Percentiles rank a stretch among this genome's conserved stretches.
Conservation (phyloP, 2,113 vertebrate genomes). For the Hippolais icterina region DNA sequence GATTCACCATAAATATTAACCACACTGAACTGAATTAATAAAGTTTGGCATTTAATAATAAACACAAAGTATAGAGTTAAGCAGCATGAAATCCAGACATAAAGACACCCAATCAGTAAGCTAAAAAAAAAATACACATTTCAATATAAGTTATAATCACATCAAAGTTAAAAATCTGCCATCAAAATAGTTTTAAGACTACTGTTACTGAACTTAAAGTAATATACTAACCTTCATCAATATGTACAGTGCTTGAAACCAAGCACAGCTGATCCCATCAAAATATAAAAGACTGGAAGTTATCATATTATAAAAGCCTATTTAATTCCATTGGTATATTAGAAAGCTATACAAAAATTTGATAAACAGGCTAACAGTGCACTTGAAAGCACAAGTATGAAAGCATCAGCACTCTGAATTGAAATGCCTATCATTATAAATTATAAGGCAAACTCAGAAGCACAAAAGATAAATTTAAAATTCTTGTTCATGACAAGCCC, state of each 20-base stretch:
- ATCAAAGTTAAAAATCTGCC: neutral
- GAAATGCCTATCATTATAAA: neutral
- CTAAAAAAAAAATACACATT: neutral
- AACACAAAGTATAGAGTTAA: neutral
- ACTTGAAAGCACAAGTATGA: neutral
- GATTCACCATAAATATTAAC: neutral
- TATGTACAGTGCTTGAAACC: neutral
- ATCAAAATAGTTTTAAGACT: neutral
- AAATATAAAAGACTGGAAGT: neutral
- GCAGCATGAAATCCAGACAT: neutral
- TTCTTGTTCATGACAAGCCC: neutral
- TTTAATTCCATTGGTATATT: neutral
- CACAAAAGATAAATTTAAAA: neutral
- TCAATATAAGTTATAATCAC: conserved; percentile 10
- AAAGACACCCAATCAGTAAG: neutral
- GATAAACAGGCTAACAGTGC: neutral
- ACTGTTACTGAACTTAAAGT: neutral
- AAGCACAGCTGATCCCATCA: neutral
- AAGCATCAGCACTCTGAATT: neutral
- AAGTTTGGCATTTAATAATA: conserved; percentile 29
- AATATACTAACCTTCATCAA: neutral
- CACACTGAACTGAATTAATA: neutral
- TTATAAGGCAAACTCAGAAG: neutral
- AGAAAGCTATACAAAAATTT: neutral
- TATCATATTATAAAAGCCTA: neutral